phyloP scores from a whole-genome alignment of 2,888 invertebrate species.

The Drosophila mayaguana region DNA sequence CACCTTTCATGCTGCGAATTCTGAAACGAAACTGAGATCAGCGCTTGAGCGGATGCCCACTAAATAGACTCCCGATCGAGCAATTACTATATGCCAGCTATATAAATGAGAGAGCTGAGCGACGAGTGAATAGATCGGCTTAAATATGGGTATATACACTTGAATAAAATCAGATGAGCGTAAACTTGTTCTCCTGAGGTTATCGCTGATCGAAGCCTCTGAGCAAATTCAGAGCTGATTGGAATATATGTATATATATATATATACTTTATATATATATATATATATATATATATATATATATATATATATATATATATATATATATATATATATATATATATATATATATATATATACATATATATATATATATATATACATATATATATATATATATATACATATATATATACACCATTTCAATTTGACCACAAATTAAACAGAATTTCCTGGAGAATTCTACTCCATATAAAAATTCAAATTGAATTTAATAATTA shows the following conservation, averaged over 20 bases:
- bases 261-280: neutral
- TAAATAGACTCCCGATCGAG: conserved; percentile 16
- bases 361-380: too few species aligned
- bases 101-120: neutral
- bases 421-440: neutral
- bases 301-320: neutral
- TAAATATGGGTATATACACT: neutral
- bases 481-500: neutral
- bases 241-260: neutral
- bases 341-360: too few species aligned
- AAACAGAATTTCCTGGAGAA: neutral
- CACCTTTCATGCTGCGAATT: conserved; percentile 49
- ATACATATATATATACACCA: neutral
- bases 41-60: neutral
- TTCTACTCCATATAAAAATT: neutral
- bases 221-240: neutral
- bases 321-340: neutral
- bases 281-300: neutral
- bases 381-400: neutral
- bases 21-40: conserved; percentile 51
- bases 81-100: neutral
- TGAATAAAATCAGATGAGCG: neutral
- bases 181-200: conserved; percentile 13
- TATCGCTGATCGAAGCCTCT: conserved; percentile 20
- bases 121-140: neutral